Evolutionary conservation across 2,888 invertebrate genomes (phyloP), one percentile per base, ranked within the genome.

Genomic region (Catonia carolina): DNA sequence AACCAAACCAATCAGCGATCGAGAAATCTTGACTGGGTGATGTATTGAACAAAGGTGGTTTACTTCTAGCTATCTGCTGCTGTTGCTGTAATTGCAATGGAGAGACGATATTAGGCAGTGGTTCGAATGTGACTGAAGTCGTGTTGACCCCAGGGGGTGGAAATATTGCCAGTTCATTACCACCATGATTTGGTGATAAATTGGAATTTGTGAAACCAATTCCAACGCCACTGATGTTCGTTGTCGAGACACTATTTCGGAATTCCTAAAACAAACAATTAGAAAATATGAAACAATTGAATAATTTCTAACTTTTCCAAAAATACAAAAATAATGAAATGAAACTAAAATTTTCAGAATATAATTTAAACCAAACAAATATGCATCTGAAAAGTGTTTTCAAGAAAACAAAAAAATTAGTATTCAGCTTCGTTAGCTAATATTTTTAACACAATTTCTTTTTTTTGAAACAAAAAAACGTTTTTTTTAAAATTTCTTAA

Each of bases 1-100:
- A 68, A 76, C 75, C 70, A 63, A 75, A 75, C 77, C 77, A 77
- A 55, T 72, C 72, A 47, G 74, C 71, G 15, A 72, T 72, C 49
- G 74, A 71, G 15, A 74, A 69, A 58, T 73, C 71, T 48, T 70
- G 72, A 56, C 69, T 67, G 56, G 65, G 67, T 63, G 71, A 72
- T 59, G 59, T 60, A 55, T 60, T 60, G 7, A 60, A 61, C 1
- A 63, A 61, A 12, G 66, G 62, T 51, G 62, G 61, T 37, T 50
- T 37, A 14, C 37, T 54, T 27, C 15, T 22, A 37, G 41, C 31
- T 8, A 55, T 55, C 41, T 37, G 60, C 31, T 53, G 60, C 37
- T 55, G 49, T 6, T 27, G n/a, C 14, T 51, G 51, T 27, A 22
- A 57, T 14, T 49, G 56, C 18, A 36, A 57, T n/a, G 42, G 31